Evolutionary conservation across 2,113 vertebrate genomes (phyloP).

Genomic region (Chroicocephalus ridibundus): DNA sequence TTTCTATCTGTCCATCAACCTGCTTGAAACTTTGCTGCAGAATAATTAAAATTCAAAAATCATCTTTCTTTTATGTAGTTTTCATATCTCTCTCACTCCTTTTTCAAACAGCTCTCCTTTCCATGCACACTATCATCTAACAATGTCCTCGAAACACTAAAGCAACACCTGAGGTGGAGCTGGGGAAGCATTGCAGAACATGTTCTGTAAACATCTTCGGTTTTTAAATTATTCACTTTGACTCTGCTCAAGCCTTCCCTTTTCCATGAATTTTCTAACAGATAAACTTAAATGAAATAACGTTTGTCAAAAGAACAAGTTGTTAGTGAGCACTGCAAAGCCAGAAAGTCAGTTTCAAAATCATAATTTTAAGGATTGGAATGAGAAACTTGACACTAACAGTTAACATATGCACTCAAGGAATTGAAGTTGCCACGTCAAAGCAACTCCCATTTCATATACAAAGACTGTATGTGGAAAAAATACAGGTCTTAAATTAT

Average conservation of each 20-base stretch:
- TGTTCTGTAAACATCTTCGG: neutral
- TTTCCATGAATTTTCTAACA: neutral
- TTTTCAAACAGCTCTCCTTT: neutral
- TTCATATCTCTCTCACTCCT: neutral
- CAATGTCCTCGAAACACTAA: neutral
- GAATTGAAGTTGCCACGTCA: neutral
- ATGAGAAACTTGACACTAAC: neutral
- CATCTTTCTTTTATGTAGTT: neutral
- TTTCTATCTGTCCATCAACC: neutral
- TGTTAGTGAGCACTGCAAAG: neutral
- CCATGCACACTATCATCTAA: neutral
- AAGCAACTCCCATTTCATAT: neutral
- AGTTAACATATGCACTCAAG: neutral
- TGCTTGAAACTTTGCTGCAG: neutral
- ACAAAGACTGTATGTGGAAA: neutral
- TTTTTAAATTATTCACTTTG: neutral
- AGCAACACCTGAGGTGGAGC: neutral
- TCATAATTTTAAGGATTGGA: neutral
- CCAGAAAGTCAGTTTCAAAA: neutral
- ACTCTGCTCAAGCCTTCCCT: neutral
- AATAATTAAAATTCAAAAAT: neutral
- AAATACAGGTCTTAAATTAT: neutral
- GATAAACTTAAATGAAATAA: neutral
- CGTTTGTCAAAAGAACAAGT: neutral
- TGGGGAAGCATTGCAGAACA: neutral